Base-by-base conservation (phyloP, 2,888 invertebrate species). In the Anagyrus pseudococci region DNA sequence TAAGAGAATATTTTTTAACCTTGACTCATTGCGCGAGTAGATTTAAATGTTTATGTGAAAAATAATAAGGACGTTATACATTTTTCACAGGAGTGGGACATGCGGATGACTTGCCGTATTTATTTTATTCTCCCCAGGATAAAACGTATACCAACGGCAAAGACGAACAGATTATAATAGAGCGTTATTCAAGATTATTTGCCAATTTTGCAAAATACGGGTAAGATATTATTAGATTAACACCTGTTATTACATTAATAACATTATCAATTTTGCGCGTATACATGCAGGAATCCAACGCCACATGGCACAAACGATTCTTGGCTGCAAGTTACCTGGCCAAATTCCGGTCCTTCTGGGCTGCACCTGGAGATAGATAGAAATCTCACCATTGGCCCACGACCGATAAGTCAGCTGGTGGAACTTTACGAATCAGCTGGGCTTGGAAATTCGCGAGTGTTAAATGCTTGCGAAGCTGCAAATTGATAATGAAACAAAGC, bases 41-140 rank as follows among this genome's bases (percentile, higher is more conserved):
- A 46, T n/a, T 8, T 20, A 7, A 10, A 46, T 6, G 22, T 46
- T 22, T 46, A 17, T 20, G 3, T 46, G 2, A 46, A 46, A 8
- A 20, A 46, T 4, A 22, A 8, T n/a, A 46, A 23, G 6, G 6
- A 20, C 13, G 6, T 20, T 4, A 17, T 47, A 4, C 23, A 7
- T 47, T 23, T 6, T 46, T 20, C 4, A n/a, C 29, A 61, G 88
- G 88, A 2, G 84, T 85, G 0, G 84, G 84, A 15, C 88, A 88
- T 71, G 85, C 82, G 0, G 88, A 88, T 67, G 88, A 88, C 0
- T 77, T 86, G 1, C 85, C 84, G 10, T 88, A 88, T 68, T 55
- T 88, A 3, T 82, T 88, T 22, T 84, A 83, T 68, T 81, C 40
- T 74, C 44, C 62, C 20, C 4, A 1, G 0, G 37, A 69, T 1